Evolutionary conservation across 2,888 invertebrate species (phyloP), one percentile per base, ranked within the genome.

Genomic region (Drosophila mimica): DNA sequence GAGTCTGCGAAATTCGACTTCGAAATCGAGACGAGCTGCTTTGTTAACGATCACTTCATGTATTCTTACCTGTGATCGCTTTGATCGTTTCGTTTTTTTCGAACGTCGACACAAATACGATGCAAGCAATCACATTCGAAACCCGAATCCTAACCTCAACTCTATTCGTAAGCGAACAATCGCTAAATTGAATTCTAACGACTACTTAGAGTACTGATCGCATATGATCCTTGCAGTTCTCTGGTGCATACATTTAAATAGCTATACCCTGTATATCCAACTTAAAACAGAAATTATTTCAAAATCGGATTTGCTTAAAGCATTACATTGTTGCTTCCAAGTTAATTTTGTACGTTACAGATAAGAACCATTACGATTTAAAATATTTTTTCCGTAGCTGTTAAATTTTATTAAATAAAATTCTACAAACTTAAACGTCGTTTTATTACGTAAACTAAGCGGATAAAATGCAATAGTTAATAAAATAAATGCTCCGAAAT

Each of bases 321-420:
- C 63, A 69, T 36, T 54, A 62, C 30, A 52, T 57, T 54, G 60
- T 48, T 51, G 48, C 65, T 60, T 60, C 60, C 48, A 58, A 66
- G 51, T 56, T 38, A 52, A 51, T 68, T 60, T 81, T 74, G 68
- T 81, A 67, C 58, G 51, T 75, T 66, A 80, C 63, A 52, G 52
- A 64, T 73, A 71, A 68, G 64, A 74, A 72, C 59, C 71, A 79
- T 74, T 69, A 67, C 57, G 75, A 79, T 77, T 87, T 54, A 74
- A 77, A 69, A 36, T 40, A 60, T 77, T 77, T 82, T 87, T 69
- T 80, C 77, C 66, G 85, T 83, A 83, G 88, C 65, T 61, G 77
- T 82, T 84, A 71, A 69, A 80, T 80, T 82, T 84, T 82, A 84
- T 82, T 83, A 84, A 88, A 83, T 87, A 84, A 88, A 84, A 58